These are phyloP conservation scores for Ormyrus pomaceus DNA, from an alignment of 2,888 invertebrate species.

Conservation along the genomic window DNA sequence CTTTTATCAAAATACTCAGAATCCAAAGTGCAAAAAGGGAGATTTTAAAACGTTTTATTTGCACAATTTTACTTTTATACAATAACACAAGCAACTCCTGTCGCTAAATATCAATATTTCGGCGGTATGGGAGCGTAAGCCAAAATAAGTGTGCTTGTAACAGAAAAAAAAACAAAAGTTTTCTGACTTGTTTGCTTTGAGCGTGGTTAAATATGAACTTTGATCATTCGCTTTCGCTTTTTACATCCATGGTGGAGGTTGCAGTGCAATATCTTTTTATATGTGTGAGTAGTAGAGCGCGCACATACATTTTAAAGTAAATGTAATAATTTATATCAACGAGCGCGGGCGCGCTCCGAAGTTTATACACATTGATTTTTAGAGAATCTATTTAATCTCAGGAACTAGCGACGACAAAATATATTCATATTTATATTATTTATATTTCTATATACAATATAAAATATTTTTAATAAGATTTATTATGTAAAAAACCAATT, in stretches of 20 bases:
- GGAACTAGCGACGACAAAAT: slow-evolving; percentile 3
- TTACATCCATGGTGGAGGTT: slow-evolving; percentile 43
- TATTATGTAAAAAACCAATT: slow-evolving; percentile 11
- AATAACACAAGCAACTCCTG: slow-evolving; percentile 7
- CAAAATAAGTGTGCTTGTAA: background rate
- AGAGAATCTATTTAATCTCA: slow-evolving; percentile 17
- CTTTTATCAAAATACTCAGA: slow-evolving; percentile 48
- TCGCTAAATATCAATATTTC: slow-evolving; percentile 22
- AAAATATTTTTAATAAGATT: background rate
- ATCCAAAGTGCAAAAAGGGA: slow-evolving; percentile 20
- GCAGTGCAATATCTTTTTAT: slow-evolving; percentile 37
- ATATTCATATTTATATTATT: slow-evolving; percentile 15
- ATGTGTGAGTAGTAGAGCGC: slow-evolving; percentile 9
- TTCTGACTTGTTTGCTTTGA: slow-evolving; percentile 16
- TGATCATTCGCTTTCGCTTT: slow-evolving; percentile 49
- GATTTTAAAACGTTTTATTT: slow-evolving; percentile 24
- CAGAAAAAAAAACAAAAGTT: background rate
- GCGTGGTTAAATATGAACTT: slow-evolving; percentile 25
- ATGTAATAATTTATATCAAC: background rate
- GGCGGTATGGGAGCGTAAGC: slow-evolving; percentile 22
- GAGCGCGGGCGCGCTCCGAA: background rate
- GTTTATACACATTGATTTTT: background rate
- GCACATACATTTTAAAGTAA: slow-evolving; percentile 11
- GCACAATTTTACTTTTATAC: slow-evolving; percentile 27
- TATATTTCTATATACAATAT: background rate